Evolutionary conservation across 2,888 invertebrate genomes (phyloP), one percentile per base, ranked within the genome.

Genomic region (Xestoiulus laeticollis): DNA sequence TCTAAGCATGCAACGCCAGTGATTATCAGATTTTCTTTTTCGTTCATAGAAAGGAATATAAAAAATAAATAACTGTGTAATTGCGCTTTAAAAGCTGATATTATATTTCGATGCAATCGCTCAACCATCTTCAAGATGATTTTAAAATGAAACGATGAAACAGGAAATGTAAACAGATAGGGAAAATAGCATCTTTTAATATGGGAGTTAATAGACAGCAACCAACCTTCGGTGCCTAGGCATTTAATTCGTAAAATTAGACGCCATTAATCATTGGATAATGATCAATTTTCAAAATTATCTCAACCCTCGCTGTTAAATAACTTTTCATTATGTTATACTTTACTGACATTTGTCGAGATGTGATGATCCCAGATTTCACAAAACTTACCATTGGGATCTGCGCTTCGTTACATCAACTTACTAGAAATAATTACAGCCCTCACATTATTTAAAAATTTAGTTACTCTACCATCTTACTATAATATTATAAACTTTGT

Each of bases 51-150:
- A 26, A 68, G 26, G 26, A 68, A 68, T 68, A 26, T n/a, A 68
- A 68, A 68, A 68, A 68, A 68, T 10, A 68, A 68, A 68, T 26
- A 68, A 68, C 68, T 68, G 22, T 68, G 22, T 68, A 68, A 68
- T 68, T 68, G 68, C 68, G 68, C 68, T 68, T 68, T 68, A 68
- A 68, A 26, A 68, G 26, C 68, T 68, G 68, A 68, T 68, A 68
- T 68, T 68, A 68, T 68, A 68, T 68, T 68, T 68, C 68, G 68
- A 68, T 26, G 68, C 68, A 68, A 68, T 68, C 68, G 22, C 68
- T 68, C 68, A 68, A 68, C 68, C 68, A 26, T 68, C 68, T 68
- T 26, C 12, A 68, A 68, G 68, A 68, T 68, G 68, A 68, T 68
- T 68, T 26, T 8, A 68, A 68, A 68, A 68, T 68, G 26, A 68